phyloP scores from a whole-genome alignment of 2,888 invertebrate species.

The Oligia fasciuncula region DNA sequence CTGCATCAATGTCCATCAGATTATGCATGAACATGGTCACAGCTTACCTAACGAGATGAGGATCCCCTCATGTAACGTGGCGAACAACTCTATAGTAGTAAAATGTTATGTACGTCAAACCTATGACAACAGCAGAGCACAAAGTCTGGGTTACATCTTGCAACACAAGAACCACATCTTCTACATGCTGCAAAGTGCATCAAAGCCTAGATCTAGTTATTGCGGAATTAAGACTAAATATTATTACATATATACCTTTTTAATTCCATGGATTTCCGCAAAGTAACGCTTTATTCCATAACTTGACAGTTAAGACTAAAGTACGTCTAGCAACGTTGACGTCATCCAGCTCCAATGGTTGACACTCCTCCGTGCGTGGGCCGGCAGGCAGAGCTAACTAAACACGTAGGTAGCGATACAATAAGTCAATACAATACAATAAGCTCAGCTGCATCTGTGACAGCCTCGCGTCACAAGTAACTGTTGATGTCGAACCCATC shows the following conservation, averaged over 20 bases:
- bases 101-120: neutral
- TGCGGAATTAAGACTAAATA: neutral
- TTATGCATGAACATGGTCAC: neutral
- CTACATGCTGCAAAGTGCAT: neutral
- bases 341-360: conserved; percentile 1
- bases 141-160: neutral
- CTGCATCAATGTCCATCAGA: neutral
- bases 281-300: neutral
- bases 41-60: neutral
- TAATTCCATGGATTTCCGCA: neutral
- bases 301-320: neutral
- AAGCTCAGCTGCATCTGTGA: neutral
- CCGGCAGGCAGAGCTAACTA: neutral
- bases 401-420: neutral
- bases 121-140: too few relatives aligned
- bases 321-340: conserved; percentile 8
- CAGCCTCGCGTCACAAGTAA: neutral
- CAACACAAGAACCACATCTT: neutral
- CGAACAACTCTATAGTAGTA: neutral
- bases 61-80: neutral
- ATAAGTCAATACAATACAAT: too few relatives aligned
- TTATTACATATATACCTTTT: neutral
- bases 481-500: conserved; percentile 2
- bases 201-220: neutral
- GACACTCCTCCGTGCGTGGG: neutral